Evolutionary conservation across 2,797 vertebrate species (phyloP).

Genomic region (Helicolenus hilgendorfi): DNA sequence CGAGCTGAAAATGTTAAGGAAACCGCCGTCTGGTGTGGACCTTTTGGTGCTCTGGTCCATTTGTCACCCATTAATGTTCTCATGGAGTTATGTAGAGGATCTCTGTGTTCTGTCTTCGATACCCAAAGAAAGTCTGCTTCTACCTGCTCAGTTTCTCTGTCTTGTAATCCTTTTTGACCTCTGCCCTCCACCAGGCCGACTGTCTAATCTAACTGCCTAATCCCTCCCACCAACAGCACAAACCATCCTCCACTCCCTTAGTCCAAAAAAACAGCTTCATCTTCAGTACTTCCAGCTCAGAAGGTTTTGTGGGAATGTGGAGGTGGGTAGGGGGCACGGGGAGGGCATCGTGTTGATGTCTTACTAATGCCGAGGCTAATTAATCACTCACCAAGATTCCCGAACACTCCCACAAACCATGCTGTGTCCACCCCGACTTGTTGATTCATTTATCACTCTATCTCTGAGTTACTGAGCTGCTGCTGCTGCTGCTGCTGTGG

Average conservation of each 20-base stretch:
- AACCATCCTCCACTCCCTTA: conserved; percentile 5
- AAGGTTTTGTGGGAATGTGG: conserved; percentile 29
- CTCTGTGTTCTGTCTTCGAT: not conserved
- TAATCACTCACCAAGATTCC: conserved; percentile 42
- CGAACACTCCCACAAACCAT: conserved; percentile 5
- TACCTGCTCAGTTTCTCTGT: not conserved
- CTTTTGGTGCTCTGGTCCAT: not conserved
- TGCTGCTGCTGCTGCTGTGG: conserved; percentile 9
- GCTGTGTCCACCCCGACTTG: conserved; percentile 32
- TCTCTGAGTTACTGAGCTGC: conserved; percentile 17
- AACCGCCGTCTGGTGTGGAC: not conserved
- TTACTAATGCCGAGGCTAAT: conserved; percentile 2
- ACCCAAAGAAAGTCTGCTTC: not conserved
- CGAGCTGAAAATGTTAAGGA: not conserved
- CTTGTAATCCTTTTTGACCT: not conserved
- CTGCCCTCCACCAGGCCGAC: not conserved
- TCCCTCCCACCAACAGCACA: not conserved
- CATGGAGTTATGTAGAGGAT: not conserved
- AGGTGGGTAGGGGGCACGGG: not conserved
- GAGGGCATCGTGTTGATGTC: not conserved
- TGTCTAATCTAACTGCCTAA: not conserved
- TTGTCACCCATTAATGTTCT: conserved; percentile 3
- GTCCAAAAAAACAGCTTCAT: conserved; percentile 3
- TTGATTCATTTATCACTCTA: conserved; percentile 61
- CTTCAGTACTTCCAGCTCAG: conserved; percentile 38